Conservation (phyloP, 2,113 vertebrate genomes). For the Otolemur garnettii region DNA sequence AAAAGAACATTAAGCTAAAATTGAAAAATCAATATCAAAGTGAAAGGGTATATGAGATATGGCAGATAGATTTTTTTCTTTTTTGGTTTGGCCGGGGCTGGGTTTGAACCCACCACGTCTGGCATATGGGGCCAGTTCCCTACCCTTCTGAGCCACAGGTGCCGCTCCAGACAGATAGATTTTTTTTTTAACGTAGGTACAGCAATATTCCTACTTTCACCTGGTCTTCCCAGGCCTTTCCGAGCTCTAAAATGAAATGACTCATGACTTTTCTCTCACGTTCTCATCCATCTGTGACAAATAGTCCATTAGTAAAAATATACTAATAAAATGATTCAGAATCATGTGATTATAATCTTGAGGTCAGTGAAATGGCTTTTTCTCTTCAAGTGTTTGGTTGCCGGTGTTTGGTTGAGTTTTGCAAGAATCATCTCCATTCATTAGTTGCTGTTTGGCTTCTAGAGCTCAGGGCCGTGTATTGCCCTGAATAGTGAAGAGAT, state of each 20-base stretch:
- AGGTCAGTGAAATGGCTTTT: not conserved
- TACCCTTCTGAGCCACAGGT: too few species aligned
- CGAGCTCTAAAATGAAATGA: not conserved
- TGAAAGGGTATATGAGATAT: not conserved
- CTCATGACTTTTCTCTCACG: not conserved
- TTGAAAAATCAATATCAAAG: constrained; percentile 6
- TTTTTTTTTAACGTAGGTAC: not conserved
- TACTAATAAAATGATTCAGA: too few species aligned
- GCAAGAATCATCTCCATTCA: not conserved
- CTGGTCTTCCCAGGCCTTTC: not conserved
- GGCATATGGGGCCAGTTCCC: too few species aligned
- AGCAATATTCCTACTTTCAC: not conserved
- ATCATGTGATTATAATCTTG: not conserved
- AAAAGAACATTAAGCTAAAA: not conserved
- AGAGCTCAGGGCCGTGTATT: constrained; percentile 4
- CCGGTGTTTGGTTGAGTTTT: constrained; percentile 58
- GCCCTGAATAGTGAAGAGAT: constrained; percentile 55
- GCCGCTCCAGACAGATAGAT: too few species aligned
- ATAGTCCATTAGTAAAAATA: constrained; percentile 25
- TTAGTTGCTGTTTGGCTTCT: constrained; percentile 34
- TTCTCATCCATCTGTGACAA: not conserved
- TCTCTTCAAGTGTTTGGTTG: not conserved
- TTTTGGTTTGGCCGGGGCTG: too few species aligned
- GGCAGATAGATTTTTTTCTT: not conserved
- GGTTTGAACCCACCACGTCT: too few species aligned